phyloP scores from a whole-genome alignment of 2,797 vertebrate species.

The Tachyglossus aculeatus region DNA sequence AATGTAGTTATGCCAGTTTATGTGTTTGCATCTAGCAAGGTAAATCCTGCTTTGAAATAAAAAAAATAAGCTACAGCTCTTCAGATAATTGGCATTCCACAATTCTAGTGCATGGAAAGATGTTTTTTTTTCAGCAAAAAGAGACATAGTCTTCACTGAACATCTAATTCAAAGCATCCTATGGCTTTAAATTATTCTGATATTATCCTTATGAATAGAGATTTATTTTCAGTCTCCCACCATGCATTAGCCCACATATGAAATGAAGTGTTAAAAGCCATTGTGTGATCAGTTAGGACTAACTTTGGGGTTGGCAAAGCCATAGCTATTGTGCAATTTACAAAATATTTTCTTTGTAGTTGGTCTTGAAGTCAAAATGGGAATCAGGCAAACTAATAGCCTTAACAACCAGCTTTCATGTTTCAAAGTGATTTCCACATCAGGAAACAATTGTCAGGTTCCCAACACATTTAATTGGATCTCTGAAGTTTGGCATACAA shows the following conservation, averaged over 20 bases:
- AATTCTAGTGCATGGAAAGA: background rate
- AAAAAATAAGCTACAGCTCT: background rate
- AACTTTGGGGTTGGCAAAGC: conserved; percentile 16
- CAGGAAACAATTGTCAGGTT: conserved; percentile 33
- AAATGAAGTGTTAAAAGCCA: conserved; percentile 35
- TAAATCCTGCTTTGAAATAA: background rate
- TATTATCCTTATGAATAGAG: background rate
- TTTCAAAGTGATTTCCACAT: conserved; percentile 49
- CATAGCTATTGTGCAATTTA: conserved; percentile 16
- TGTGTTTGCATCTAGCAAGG: background rate
- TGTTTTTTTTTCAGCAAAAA: background rate
- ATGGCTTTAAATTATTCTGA: background rate
- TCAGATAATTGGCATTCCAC: background rate
- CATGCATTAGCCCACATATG: conserved; percentile 8
- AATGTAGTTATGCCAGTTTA: background rate
- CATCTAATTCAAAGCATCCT: background rate
- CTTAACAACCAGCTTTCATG: conserved; percentile 19
- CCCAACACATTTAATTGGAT: conserved; percentile 19
- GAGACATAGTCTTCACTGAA: background rate
- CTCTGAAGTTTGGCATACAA: background rate
- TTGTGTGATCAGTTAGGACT: conserved; percentile 20
- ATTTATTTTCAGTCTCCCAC: background rate
- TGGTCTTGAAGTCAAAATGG: conserved; percentile 30
- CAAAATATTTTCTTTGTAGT: conserved; percentile 46
- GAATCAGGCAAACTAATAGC: conserved; percentile 52